Evolutionary conservation across 2,888 invertebrate species (phyloP).

Genomic region (Drosophila emarginata): DNA sequence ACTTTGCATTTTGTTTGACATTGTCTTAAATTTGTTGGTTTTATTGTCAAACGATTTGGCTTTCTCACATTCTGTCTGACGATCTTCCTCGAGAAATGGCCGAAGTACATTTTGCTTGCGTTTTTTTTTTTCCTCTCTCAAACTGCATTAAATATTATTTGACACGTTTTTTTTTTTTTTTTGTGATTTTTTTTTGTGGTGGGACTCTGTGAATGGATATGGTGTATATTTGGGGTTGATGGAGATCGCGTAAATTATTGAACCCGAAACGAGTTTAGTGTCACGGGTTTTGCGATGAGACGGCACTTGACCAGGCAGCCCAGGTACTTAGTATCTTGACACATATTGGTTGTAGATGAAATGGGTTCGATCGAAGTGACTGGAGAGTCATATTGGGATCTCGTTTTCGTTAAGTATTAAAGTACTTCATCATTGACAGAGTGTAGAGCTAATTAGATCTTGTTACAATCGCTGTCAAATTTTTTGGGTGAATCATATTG

Average conservation of each 20-base stretch:
- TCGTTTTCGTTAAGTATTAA: neutral
- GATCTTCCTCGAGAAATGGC: constrained; percentile 21
- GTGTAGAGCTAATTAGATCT: constrained; percentile 2
- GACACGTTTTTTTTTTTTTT: constrained; percentile 27
- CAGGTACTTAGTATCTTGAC: neutral
- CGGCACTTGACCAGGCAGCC: constrained; percentile 1
- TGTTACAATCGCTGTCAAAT: neutral
- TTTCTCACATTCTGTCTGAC: constrained; percentile 61
- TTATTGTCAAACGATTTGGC: constrained; percentile 51
- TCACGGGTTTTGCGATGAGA: neutral
- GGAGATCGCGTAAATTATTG: constrained; percentile 29
- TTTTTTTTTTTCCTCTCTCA: constrained; percentile 17
- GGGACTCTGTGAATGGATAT: neutral
- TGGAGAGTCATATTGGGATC: neutral
- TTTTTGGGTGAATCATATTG: neutral
- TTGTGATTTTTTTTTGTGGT: constrained; percentile 18
- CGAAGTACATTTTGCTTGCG: constrained; percentile 44
- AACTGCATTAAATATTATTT: constrained; percentile 25
- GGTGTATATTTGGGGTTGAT: neutral
- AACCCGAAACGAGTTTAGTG: constrained; percentile 34
- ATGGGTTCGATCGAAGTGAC: neutral
- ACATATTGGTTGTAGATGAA: constrained; percentile 5
- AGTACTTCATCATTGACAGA: neutral
- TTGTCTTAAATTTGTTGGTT: constrained; percentile 65
- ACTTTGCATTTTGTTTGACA: constrained; percentile 67